A percentile compares a stretch with the other conserved stretches of the same genome.
These are phyloP conservation scores for Cecidostiba fungosa DNA, from an alignment of 2,888 invertebrate genomes.

Conservation along the genomic window DNA sequence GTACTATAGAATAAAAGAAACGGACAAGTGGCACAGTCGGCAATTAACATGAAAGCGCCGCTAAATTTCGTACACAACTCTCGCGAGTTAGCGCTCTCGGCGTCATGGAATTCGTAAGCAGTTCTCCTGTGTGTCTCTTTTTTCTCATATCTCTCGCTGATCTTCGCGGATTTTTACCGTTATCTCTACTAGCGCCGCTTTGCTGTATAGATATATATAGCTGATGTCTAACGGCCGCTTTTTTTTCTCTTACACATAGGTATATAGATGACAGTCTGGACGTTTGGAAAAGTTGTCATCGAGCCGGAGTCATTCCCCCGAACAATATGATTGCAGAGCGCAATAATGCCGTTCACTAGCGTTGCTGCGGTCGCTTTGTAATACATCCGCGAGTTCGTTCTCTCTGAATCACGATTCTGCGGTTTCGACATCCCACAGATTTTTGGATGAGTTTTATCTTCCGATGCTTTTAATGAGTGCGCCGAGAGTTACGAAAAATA, in stretches of 20 bases:
- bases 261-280: too few relatives aligned
- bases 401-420: not conserved
- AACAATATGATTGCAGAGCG: not conserved
- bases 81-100: not conserved
- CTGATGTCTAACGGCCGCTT: not conserved
- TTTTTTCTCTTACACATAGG: too few relatives aligned
- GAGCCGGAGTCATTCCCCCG: not conserved
- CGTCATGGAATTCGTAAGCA: not conserved
- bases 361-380: not conserved
- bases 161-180: not conserved
- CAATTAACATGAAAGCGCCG: conserved; percentile 22
- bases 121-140: too few relatives aligned
- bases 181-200: not conserved
- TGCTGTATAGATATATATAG: not conserved
- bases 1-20: not conserved
- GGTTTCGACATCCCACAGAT: not conserved
- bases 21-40: conserved; percentile 7
- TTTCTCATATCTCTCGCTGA: not conserved
- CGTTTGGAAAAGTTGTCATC: not conserved
- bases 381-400: not conserved
- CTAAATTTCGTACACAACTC: not conserved
- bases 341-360: not conserved
- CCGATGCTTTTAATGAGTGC: not conserved
- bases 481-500: too few relatives aligned
- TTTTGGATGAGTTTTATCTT: not conserved